phyloP scores from a whole-genome alignment of 2,113 vertebrate species.

The Capricornis sumatraensis region DNA sequence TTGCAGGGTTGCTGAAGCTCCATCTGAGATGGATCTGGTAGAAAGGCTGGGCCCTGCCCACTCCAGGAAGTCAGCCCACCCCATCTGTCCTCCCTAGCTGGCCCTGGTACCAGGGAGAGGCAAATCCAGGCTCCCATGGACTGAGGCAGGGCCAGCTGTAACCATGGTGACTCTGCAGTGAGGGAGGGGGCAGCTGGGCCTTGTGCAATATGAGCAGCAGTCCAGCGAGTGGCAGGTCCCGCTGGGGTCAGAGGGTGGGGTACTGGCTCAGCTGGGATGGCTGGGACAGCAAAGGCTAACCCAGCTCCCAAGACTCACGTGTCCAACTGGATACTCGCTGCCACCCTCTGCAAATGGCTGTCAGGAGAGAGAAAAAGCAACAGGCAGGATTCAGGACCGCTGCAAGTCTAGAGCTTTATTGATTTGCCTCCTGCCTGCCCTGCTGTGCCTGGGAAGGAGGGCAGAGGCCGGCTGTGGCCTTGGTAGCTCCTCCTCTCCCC shows the following conservation, averaged over 20 bases:
- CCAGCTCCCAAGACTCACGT: conserved; percentile 52
- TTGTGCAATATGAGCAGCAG: neutral
- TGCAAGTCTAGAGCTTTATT: accelerated
- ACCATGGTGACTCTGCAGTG: accelerated
- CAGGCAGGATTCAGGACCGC: neutral
- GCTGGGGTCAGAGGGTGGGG: neutral
- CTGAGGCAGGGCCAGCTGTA: neutral
- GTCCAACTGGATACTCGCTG: conserved; percentile 62
- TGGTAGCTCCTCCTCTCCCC: neutral
- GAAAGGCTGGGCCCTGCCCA: neutral
- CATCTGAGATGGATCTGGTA: neutral
- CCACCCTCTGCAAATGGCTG: conserved; percentile 67
- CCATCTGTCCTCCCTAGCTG: neutral
- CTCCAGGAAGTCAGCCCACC: neutral
- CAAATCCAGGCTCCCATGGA: neutral
- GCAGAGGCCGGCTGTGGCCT: neutral
- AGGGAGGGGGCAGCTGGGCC: neutral
- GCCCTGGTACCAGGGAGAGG: neutral
- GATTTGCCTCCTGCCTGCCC: neutral
- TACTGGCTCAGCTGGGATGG: neutral
- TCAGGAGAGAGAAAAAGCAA: neutral
- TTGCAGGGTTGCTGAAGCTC: neutral
- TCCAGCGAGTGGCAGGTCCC: accelerated
- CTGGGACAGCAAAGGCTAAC: neutral
- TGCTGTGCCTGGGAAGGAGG: neutral